phyloP scores from a whole-genome alignment of 1,140 invertebrate species.

The Bombus fervidus region DNA sequence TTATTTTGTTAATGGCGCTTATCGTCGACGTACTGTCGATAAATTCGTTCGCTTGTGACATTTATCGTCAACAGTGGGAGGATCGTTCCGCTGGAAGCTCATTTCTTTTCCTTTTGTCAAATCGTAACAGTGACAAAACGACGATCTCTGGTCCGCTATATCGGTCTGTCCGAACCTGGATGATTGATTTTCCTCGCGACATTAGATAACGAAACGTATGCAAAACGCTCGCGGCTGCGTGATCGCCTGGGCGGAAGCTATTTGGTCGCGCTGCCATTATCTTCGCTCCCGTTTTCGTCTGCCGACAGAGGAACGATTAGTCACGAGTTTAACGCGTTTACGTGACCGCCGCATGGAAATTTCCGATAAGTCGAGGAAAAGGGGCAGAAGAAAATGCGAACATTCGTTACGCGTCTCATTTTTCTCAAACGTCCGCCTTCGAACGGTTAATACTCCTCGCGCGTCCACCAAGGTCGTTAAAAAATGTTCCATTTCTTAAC shows the following conservation, averaged over 20 bases:
- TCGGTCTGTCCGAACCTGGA: constrained; percentile 33
- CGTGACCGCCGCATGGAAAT: constrained; percentile 47
- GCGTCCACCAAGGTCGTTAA: background rate
- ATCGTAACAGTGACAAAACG: constrained; percentile 28
- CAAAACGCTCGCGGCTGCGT: constrained; percentile 41
- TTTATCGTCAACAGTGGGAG: constrained; percentile 5
- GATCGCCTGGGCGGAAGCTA: constrained; percentile 47
- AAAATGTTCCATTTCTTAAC: background rate
- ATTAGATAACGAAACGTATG: constrained; percentile 55
- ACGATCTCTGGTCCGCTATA: constrained; percentile 6
- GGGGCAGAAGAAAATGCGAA: background rate
- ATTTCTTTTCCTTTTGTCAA: background rate
- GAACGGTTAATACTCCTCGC: background rate
- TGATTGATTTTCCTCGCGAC: constrained; percentile 59
- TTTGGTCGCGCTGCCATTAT: constrained; percentile 51
- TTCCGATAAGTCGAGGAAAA: constrained; percentile 40
- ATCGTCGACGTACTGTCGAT: background rate
- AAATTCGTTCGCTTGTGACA: background rate
- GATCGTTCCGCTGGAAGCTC: background rate
- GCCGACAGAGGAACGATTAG: constrained; percentile 57
- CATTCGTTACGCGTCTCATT: constrained; percentile 2
- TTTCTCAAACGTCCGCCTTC: background rate
- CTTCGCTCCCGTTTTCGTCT: constrained; percentile 25
- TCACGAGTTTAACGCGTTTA: constrained; percentile 58
- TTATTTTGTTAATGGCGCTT: constrained; percentile 26